These are phyloP conservation scores for Sturnus vulgaris DNA, from an alignment of 2,113 vertebrate species.

Conservation along the genomic window DNA sequence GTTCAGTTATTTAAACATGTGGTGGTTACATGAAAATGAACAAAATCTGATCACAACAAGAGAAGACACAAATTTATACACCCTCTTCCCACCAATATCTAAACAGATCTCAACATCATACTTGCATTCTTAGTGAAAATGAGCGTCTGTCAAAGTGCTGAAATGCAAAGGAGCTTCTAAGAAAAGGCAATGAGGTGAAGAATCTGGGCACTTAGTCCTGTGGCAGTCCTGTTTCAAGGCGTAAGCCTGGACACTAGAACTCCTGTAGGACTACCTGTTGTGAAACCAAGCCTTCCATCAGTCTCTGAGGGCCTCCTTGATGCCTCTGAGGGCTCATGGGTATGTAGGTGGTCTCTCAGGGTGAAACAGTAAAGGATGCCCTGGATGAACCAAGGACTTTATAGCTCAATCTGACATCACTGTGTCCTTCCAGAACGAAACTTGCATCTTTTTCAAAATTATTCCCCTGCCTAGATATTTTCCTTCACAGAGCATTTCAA, in stretches of 20 bases:
- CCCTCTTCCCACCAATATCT: background rate
- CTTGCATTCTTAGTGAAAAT: background rate
- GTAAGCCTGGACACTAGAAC: background rate
- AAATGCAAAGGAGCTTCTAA: background rate
- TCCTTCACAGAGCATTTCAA: background rate
- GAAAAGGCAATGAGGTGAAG: background rate
- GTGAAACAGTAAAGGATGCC: background rate
- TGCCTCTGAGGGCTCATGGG: background rate
- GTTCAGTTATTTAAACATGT: background rate
- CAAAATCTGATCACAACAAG: background rate
- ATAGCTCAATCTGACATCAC: background rate
- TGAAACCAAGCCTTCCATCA: background rate
- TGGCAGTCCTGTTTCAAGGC: background rate
- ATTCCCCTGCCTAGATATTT: background rate
- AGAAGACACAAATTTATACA: background rate
- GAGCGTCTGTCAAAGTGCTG: background rate
- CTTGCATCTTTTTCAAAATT: background rate
- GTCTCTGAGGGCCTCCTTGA: background rate
- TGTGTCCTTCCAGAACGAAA: background rate
- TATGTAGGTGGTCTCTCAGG: background rate
- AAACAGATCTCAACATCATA: background rate
- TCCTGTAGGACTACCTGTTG: background rate
- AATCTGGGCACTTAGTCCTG: background rate
- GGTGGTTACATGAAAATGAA: background rate
- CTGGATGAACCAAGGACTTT: background rate